phyloP scores from a whole-genome alignment of 2,113 vertebrate species.

The Numenius arquata region DNA sequence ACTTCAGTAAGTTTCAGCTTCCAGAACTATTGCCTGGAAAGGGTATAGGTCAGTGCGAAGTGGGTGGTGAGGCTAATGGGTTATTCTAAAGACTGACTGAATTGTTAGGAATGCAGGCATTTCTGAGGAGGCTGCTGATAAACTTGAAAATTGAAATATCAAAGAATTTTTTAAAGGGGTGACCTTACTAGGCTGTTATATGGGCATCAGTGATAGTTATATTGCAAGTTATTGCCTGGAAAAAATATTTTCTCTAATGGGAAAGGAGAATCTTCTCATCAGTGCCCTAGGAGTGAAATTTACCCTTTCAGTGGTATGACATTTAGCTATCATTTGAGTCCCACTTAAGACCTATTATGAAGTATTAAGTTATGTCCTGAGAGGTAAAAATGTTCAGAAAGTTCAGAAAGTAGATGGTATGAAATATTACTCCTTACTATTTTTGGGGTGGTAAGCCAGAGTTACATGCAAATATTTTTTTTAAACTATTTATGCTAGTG shows the following conservation, averaged over 20 bases:
- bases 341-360: background rate
- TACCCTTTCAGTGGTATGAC: background rate
- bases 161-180: background rate
- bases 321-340: background rate
- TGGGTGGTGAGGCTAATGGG: background rate
- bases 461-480: background rate
- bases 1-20: background rate
- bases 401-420: background rate
- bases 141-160: conserved; percentile 47
- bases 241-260: background rate
- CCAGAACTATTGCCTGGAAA: background rate
- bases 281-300: background rate
- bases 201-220: background rate
- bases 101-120: conserved; percentile 42
- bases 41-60: background rate
- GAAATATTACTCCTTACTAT: background rate
- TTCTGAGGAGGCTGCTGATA: conserved; percentile 43
- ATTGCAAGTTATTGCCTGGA: background rate
- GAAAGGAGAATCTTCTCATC: background rate
- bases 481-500: background rate
- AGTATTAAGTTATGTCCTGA: background rate
- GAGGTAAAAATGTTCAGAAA: background rate
- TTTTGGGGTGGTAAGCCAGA: background rate
- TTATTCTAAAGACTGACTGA: conserved; percentile 2
- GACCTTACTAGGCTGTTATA: conserved; percentile 14